phyloP scores from a whole-genome alignment of 2,113 vertebrate species.

The Tachysurus vachellii region DNA sequence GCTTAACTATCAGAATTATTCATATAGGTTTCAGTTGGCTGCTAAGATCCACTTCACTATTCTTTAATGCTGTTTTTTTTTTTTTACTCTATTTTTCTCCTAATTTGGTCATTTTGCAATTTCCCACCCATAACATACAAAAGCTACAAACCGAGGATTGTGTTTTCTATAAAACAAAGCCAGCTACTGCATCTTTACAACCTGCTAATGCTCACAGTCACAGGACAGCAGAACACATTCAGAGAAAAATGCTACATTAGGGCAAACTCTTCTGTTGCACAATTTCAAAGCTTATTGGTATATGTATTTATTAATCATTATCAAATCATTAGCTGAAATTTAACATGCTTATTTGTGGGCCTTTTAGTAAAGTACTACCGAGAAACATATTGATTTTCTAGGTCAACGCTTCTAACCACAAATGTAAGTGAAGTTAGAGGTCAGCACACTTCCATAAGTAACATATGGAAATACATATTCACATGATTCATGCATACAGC shows the following conservation, averaged over 20 bases:
- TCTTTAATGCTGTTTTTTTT: not conserved
- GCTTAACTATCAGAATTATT: not conserved
- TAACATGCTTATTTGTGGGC: not conserved
- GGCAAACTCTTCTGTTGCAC: not conserved
- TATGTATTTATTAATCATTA: not conserved
- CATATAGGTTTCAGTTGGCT: not conserved
- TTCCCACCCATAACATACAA: not conserved
- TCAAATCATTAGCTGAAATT: not conserved
- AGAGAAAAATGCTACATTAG: not conserved
- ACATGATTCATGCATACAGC: not conserved
- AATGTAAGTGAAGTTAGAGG: conserved; percentile 23
- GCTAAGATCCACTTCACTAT: not conserved
- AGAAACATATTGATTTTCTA: conserved; percentile 42
- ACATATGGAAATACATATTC: not conserved
- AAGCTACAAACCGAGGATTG: not conserved
- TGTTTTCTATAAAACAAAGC: not conserved
- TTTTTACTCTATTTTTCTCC: not conserved
- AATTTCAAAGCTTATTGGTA: not conserved
- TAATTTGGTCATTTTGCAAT: not conserved
- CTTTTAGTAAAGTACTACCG: not conserved
- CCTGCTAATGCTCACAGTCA: not conserved
- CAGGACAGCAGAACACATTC: not conserved
- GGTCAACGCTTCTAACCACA: conserved; percentile 11
- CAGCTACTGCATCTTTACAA: not conserved
- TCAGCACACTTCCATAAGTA: not conserved